Evolutionary conservation across 2,113 vertebrate genomes (phyloP), one percentile per base, ranked within the genome.

Genomic region (Chlorodrepanis virens): DNA sequence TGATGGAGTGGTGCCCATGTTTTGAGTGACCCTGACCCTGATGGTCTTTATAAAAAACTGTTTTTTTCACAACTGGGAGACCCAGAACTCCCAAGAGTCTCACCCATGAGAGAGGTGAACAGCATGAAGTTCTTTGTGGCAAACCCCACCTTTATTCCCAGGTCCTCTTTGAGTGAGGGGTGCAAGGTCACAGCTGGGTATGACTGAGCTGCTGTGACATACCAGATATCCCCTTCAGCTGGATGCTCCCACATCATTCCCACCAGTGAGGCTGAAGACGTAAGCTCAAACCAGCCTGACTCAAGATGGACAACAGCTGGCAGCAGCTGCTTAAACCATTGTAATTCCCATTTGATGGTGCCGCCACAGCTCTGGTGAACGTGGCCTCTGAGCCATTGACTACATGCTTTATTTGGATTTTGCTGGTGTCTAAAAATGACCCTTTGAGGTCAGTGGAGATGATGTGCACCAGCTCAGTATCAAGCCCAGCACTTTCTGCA

Each of bases 191-290:
- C 18, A 78, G 12, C 29, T 72, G 83, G 57, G 4, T 57, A 2
- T 22, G 25, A 20, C 59, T 29, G 83, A 81, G 35, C 52, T 70
- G 50, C 77, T 71, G 64, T 75, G 52, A 31, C 35, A 70, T 56
- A 75, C 16, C 35, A 47, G 14, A 17, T 39, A 15, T 35, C 21
- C 28, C 69, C 39, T 79, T 59, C 42, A 77, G 22, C 2, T 69
- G 20, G 24, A 4, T 42, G 23, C 12, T 75, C 23, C 74, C 37
- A 4, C 24, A 4, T n/a, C 3, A 1, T 31, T 76, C 69, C 64
- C 42, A 18, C 11, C 25, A 24, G 12, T 12, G 49, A 76, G 25
- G 24, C 1, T 64, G 69, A 78, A 44, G 11, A 20, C 0, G 0
- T 29, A 35, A 68, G 21, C 60, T 93, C 39, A 82, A 68, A 56